Evolutionary conservation across 2,797 vertebrate species (phyloP), one percentile per base, ranked within the genome.

Genomic region (Galagoides demidoff): DNA sequence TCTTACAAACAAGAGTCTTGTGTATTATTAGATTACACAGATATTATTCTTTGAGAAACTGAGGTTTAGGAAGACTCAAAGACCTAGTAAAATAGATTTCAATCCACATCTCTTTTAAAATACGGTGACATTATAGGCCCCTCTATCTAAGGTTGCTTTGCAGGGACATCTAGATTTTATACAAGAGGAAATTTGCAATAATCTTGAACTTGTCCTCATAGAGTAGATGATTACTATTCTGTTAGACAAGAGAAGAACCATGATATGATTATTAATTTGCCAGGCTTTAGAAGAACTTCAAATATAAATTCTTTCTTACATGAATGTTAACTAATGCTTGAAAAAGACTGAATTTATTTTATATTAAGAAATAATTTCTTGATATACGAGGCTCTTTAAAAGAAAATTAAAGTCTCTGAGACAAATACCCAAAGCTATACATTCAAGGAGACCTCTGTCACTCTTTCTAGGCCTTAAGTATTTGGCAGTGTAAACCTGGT

Each of bases 91-190:
- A 43, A 64, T 87, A 78, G n/a, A 61, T 88, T 95, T 92, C 49
- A 79, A 78, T 90, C 29, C 5, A 31, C 0, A n/a, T 82, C 23
- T 92, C n/a, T 78, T 77, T 87, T 37, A 87, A 94, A 90, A 76
- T 66, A n/a, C 61, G 25, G 43, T 45, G 7, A 39, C 31, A 12
- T 71, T 1, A 10, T 57, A 49, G 85, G 10, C 34, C 13, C 68
- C 29, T 64, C 9, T 81, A 57, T 59, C 20, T 92, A 78, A 87
- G 77, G 3, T 85, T 94, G 29, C n/a, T 85, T 90, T 94, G 17
- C 43, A 73, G 19, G 90, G 61, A 95, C 39, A 16, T 92, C 14
- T 88, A 31, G 31, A 92, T 92, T 90, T 85, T 82, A 71, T 49
- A 31, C 7, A 95, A 78, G 57, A 84, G 19, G 34, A 90, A 66